phyloP scores from a whole-genome alignment of 2,888 invertebrate species.

The Tanypteryx hageni region DNA sequence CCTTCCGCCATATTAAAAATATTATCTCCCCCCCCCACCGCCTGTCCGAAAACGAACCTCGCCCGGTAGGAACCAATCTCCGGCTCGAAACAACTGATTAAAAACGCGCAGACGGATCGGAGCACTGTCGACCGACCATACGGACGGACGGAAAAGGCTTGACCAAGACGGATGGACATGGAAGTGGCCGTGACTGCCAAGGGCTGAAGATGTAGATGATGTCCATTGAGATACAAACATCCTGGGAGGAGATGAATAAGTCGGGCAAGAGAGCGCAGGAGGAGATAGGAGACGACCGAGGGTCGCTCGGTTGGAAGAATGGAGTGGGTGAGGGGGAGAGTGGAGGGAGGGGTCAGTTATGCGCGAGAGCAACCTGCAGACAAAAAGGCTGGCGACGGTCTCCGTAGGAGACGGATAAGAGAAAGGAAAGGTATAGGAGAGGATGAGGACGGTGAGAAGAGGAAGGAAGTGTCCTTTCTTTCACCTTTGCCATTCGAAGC shows the following conservation, averaged over 20 bases:
- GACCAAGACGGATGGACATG: constrained; percentile 53
- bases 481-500: constrained; percentile 38
- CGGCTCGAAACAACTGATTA: neutral
- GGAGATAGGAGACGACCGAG: neutral
- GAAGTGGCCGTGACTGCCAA: constrained; percentile 54
- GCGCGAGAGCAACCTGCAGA: neutral
- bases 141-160: constrained; percentile 16
- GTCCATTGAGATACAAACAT: constrained; percentile 59
- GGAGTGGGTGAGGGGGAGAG: neutral
- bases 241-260: constrained; percentile 2
- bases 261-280: neutral
- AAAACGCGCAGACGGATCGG: constrained; percentile 46
- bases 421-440: neutral
- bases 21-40: neutral
- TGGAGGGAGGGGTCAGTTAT: neutral
- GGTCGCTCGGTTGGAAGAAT: neutral
- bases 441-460: constrained; percentile 18
- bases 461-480: constrained; percentile 46
- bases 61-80: neutral
- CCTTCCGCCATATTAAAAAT: too few species aligned
- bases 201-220: constrained; percentile 57
- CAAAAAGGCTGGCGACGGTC: constrained; percentile 35
- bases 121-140: constrained; percentile 1
- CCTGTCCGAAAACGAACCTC: neutral
- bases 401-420: constrained; percentile 39